Evolutionary conservation across 2,888 invertebrate species (phyloP).

Genomic region (Andrena hattorfiana): DNA sequence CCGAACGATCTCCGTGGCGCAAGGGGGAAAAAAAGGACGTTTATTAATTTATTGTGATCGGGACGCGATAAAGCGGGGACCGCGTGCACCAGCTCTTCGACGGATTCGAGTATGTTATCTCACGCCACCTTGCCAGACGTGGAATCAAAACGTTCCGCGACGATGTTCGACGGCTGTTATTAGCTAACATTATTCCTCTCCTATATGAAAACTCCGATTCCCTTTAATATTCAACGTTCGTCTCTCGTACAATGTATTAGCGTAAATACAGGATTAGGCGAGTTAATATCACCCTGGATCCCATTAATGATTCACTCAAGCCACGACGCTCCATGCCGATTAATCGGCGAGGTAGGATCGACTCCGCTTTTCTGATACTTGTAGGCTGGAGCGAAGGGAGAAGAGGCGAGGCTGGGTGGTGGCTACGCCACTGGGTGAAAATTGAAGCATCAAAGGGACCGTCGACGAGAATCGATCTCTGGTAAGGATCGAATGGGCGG

Average conservation of each 20-base stretch:
- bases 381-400: not conserved
- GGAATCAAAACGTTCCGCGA: slow-evolving; percentile 43
- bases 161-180: slow-evolving; percentile 18
- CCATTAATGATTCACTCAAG: no score
- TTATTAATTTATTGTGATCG: slow-evolving; percentile 81
- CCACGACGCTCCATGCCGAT: not conserved
- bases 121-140: slow-evolving; percentile 48
- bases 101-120: slow-evolving; percentile 64
- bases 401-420: not conserved
- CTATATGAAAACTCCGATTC: not conserved
- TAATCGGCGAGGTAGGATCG: not conserved
- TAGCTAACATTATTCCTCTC: slow-evolving; percentile 26
- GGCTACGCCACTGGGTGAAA: slow-evolving; percentile 44
- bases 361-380: not conserved
- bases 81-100: slow-evolving; percentile 60
- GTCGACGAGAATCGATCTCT: slow-evolving; percentile 60
- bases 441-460: slow-evolving; percentile 58
- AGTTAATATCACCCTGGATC: not conserved
- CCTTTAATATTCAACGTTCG: not conserved
- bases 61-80: slow-evolving; percentile 65
- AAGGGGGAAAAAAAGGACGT: slow-evolving; percentile 69
- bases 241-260: not conserved
- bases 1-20: slow-evolving; percentile 74
- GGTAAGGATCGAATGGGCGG: slow-evolving; percentile 64
- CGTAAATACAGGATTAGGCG: no score